phyloP scores from a whole-genome alignment of 2,888 invertebrate species.

The Cataglyphis altisquamis region DNA sequence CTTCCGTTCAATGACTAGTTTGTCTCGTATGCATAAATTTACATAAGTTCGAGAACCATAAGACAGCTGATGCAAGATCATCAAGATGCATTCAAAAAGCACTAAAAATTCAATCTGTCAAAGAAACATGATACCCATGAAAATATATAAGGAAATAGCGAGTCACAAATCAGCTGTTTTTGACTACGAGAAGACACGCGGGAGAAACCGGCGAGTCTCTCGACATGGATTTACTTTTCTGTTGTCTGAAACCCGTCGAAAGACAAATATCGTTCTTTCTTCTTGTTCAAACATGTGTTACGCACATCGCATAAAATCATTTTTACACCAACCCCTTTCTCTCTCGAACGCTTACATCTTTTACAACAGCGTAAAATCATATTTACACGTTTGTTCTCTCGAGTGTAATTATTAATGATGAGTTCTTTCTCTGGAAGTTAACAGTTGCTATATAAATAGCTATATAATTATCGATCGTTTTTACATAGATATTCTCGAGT shows the following conservation, averaged over 20 bases:
- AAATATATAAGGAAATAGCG: slow-evolving; percentile 35
- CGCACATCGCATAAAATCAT: slow-evolving; percentile 19
- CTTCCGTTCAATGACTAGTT: slow-evolving; percentile 30
- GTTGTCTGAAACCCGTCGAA: slow-evolving; percentile 26
- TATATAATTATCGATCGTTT: slow-evolving; percentile 45
- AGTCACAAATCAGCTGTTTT: slow-evolving; percentile 28
- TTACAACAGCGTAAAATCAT: slow-evolving; percentile 13
- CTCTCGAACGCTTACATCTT: slow-evolving; percentile 18
- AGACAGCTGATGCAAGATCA: slow-evolving; percentile 5
- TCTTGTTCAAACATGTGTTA: slow-evolving; percentile 17
- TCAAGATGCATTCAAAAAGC: neutral
- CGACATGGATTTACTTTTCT: slow-evolving; percentile 28
- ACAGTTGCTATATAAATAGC: neutral
- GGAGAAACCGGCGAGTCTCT: slow-evolving; percentile 26
- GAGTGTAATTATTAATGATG: neutral
- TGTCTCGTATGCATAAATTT: slow-evolving; percentile 28
- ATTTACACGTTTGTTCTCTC: slow-evolving; percentile 3
- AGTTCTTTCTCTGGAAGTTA: neutral
- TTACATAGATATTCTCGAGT: slow-evolving; percentile 13
- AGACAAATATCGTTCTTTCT: slow-evolving; percentile 7
- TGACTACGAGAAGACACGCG: neutral
- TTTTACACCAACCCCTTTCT: slow-evolving; percentile 13
- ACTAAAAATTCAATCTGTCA: slow-evolving; percentile 39
- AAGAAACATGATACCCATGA: neutral
- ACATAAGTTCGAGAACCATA: slow-evolving; percentile 31